Base-by-base conservation (phyloP, 2,797 vertebrate genomes). In the Crax fasciolata region DNA sequence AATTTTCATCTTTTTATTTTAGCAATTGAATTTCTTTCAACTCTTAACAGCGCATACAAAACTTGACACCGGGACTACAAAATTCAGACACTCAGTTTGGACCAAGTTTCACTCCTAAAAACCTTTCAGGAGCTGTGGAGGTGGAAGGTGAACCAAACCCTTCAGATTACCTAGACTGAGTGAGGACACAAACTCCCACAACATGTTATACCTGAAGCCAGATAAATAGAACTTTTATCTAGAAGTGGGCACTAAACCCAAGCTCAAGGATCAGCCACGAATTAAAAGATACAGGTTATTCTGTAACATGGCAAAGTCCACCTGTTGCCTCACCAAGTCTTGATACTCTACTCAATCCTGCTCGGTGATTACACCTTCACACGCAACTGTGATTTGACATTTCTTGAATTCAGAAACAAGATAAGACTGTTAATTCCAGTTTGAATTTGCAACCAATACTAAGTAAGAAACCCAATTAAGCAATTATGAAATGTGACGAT, bases 401-500 rank as follows among this genome's bases (percentile, higher is more conserved):
- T 95, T 88, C 72, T 83, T 58, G 52, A 68, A 62, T 15, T 32
- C 58, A 51, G 19, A 66, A 75, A 85, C n/a, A 27, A 39, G 58
- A 48, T 3, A 62, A 44, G 82, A 84, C 65, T 80, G 14, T 85
- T 89, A 92, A 86, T 66, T 95, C 87, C 1, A 1, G 55, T 73
- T 61, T 91, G 52, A 94, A 93, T 89, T 63, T 79, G 84, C 79
- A 91, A 70, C n/a, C 41, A 44, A 39, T 65, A 68, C 27, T n/a
- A 35, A 90, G 59, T n/a, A 35, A 90, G 59, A 91, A 91, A 93
- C 18, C 2, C 1, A 81, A 77, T 88, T 8, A 86, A 0, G 9
- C 73, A 82, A 73, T 84, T 79, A 59, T 9, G 24, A 76, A 78
- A 62, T 17, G 32, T 13, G 58, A n/a, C n/a, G n/a, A 3, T 55